phyloP scores from a whole-genome alignment of 2,113 vertebrate species.

The Sander vitreus region DNA sequence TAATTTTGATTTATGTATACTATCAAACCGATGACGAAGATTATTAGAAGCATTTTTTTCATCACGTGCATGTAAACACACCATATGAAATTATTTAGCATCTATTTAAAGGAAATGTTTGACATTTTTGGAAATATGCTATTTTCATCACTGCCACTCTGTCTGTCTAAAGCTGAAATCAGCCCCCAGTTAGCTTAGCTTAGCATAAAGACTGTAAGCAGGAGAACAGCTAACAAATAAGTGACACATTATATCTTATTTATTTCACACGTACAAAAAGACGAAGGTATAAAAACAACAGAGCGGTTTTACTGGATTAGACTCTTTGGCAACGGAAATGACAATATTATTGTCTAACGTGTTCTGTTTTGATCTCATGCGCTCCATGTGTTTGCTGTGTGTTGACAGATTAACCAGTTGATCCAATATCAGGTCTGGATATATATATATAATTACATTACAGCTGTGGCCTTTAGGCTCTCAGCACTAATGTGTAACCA shows the following conservation, averaged over 20 bases:
- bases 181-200: background rate
- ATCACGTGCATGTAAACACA: background rate
- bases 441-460: no score
- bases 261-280: background rate
- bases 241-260: background rate
- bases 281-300: background rate
- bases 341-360: background rate
- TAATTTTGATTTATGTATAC: background rate
- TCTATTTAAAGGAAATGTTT: background rate
- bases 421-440: background rate
- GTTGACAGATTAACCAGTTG: slow-evolving; percentile 11
- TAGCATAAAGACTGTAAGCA: background rate
- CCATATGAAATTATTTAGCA: background rate
- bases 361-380: background rate
- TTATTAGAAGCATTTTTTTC: background rate
- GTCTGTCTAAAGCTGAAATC: background rate
- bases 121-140: background rate
- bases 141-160: background rate
- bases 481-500: background rate
- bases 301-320: background rate
- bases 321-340: background rate
- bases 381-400: slow-evolving; percentile 28
- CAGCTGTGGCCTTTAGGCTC: background rate
- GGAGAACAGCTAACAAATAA: background rate
- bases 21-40: background rate